phyloP scores from a whole-genome alignment of 2,888 invertebrate species.

The Rhagonycha fulva region DNA sequence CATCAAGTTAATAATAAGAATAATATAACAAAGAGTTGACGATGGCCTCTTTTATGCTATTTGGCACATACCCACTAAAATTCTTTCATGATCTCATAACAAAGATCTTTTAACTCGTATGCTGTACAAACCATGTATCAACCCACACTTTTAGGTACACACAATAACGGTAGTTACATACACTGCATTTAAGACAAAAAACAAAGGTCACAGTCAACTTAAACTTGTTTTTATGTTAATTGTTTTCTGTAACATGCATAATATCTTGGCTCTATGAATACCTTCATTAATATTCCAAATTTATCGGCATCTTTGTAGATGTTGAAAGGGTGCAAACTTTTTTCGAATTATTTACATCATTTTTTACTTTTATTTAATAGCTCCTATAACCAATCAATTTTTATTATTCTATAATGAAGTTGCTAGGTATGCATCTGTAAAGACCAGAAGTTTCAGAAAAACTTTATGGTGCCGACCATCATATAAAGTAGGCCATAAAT shows the following conservation, averaged over 20 bases:
- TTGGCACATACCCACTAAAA: slow-evolving; percentile 3
- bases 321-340: background rate
- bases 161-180: slow-evolving; percentile 3
- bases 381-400: background rate
- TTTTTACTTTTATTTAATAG: background rate
- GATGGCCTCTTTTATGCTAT: background rate
- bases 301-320: background rate
- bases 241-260: background rate
- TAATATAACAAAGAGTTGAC: background rate
- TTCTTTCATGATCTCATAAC: slow-evolving; percentile 2
- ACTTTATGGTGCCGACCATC: background rate
- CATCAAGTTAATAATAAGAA: background rate
- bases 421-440: background rate
- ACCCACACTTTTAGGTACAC: background rate
- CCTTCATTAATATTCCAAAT: background rate
- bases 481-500: background rate
- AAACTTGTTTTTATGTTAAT: background rate
- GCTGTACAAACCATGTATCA: background rate
- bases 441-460: background rate
- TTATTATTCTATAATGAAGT: background rate
- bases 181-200: slow-evolving; percentile 3
- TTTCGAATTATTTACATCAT: background rate
- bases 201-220: background rate
- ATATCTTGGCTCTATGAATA: background rate
- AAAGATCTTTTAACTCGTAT: slow-evolving; percentile 1